Conservation (phyloP, 2,797 vertebrate genomes). For the Myoxocephalus aenaeus region DNA sequence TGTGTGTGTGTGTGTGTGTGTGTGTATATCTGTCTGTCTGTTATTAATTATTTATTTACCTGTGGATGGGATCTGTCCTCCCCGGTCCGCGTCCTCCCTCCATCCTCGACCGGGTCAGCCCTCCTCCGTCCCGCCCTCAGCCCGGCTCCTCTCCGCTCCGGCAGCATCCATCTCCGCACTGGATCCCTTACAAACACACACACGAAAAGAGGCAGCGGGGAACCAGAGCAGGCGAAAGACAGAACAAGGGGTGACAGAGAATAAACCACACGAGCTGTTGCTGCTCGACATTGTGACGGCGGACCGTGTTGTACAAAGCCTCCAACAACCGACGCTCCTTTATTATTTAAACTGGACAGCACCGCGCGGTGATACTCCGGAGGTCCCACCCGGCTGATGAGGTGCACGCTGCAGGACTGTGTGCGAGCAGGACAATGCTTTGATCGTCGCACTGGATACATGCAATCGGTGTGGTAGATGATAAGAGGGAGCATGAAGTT, state of each 20-base stretch:
- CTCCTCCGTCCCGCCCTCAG: constrained; percentile 60
- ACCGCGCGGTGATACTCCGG: constrained; percentile 16
- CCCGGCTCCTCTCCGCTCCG: constrained; percentile 22
- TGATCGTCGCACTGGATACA: constrained; percentile 28
- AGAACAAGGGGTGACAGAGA: not conserved
- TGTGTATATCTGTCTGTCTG: constrained; percentile 3
- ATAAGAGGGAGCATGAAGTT: constrained; percentile 72
- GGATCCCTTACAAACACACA: constrained; percentile 32
- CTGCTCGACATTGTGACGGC: constrained; percentile 34
- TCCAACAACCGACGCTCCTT: constrained; percentile 26
- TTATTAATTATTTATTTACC: not conserved
- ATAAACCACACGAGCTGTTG: not conserved
- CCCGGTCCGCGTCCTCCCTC: not conserved
- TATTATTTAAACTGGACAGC: constrained; percentile 41
- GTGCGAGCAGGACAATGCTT: constrained; percentile 16
- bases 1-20: not conserved
- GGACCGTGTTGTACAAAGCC: constrained; percentile 29
- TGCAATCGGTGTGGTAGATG: not conserved
- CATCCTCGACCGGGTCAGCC: constrained; percentile 59
- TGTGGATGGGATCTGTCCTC: constrained; percentile 22
- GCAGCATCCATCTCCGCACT: constrained; percentile 43
- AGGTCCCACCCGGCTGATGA: constrained; percentile 36
- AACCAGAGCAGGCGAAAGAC: constrained; percentile 28
- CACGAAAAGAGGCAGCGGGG: constrained; percentile 23
- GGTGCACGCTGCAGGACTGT: constrained; percentile 30